phyloP scores from a whole-genome alignment of 2,797 vertebrate genomes.

The Sphenodon punctatus region DNA sequence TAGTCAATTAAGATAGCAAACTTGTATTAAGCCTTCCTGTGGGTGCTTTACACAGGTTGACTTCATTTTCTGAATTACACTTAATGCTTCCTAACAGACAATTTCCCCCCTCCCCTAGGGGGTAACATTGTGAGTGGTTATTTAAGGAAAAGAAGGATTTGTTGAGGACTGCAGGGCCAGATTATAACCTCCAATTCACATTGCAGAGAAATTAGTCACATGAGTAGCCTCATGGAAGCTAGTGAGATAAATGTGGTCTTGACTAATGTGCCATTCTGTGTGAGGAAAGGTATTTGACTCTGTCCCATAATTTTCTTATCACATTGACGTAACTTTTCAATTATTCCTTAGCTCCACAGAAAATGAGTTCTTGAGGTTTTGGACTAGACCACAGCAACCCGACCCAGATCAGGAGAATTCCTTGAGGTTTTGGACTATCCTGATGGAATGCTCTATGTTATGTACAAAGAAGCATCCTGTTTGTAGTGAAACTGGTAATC shows the following conservation, averaged over 20 bases:
- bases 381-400: fast-evolving
- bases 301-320: not conserved
- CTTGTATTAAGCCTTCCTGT: too few relatives aligned
- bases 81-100: too few relatives aligned
- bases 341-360: not conserved
- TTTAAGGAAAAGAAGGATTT: slow-evolving; percentile 27
- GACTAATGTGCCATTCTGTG: not conserved
- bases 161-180: slow-evolving; percentile 5
- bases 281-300: slow-evolving; percentile 7
- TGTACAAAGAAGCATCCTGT: too few relatives aligned
- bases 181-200: not conserved
- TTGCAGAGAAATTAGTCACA: slow-evolving; percentile 1
- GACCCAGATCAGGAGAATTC: not conserved
- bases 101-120: too few relatives aligned
- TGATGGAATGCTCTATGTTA: too few relatives aligned
- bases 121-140: too few relatives aligned
- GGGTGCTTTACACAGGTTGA: too few relatives aligned
- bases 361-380: not conserved
- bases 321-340: fast-evolving
- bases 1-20: too few relatives aligned
- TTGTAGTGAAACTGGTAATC: too few relatives aligned
- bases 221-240: not conserved
- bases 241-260: slow-evolving; percentile 2
- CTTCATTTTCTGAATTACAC: too few relatives aligned
- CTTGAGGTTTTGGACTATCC: too few relatives aligned